These are phyloP conservation scores for Gambusia yucatana DNA, from an alignment of 2,797 vertebrate species.

Conservation along the genomic window DNA sequence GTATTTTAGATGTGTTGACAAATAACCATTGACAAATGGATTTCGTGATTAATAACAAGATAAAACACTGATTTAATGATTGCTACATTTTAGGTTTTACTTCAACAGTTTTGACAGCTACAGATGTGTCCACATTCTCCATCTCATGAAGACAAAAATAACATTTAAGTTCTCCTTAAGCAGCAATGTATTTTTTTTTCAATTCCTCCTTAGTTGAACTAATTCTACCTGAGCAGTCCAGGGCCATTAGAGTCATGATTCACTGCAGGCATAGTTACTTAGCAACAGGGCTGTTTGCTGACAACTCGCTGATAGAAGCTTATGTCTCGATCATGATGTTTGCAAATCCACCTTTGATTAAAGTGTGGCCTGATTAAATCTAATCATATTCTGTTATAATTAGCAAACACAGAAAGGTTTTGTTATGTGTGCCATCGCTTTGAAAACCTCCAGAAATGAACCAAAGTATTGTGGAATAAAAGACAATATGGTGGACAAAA, in stretches of 20 bases:
- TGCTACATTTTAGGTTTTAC: not conserved
- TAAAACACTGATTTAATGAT: not conserved
- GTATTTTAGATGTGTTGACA: not conserved
- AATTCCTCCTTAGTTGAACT: constrained; percentile 38
- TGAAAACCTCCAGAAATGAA: not conserved
- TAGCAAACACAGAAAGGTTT: constrained; percentile 26
- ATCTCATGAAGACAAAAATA: constrained; percentile 12
- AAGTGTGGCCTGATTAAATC: constrained; percentile 53
- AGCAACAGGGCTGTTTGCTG: constrained; percentile 61
- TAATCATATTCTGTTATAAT: constrained; percentile 35
- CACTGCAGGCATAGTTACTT: constrained; percentile 68
- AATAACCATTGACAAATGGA: not conserved
- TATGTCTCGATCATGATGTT: constrained; percentile 27
- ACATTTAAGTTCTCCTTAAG: constrained; percentile 25
- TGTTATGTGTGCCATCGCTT: constrained; percentile 22
- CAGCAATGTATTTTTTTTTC: constrained; percentile 12
- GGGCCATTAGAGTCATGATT: constrained; percentile 54
- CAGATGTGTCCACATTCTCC: constrained; percentile 5
- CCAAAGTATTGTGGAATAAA: constrained; percentile 7
- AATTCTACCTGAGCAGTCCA: constrained; percentile 44
- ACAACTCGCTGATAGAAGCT: constrained; percentile 53
- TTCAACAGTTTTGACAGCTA: too few species aligned
- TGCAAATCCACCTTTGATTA: constrained; percentile 71
- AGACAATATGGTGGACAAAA: not conserved
- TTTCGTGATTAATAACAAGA: not conserved